Base-by-base conservation (phyloP, 2,797 vertebrate genomes). In the Molothrus aeneus region DNA sequence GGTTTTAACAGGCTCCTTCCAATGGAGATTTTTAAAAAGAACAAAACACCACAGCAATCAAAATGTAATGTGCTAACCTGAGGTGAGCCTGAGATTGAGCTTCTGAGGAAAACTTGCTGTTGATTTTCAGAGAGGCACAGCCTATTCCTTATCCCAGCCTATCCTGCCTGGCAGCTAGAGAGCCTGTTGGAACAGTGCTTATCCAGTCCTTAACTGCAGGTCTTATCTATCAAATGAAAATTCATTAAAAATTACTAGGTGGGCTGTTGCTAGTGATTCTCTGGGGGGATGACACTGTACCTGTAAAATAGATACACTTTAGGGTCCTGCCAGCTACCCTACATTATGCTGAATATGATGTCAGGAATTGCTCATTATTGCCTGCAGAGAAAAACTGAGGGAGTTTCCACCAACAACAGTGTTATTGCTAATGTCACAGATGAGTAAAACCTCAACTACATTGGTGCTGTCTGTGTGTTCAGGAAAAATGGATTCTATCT, bases 1-100 rank as follows among this genome's bases (percentile, higher is more conserved):
- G 50, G 79, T 86, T 94, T 93, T 68, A 84, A 93, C 90, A 92
- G 64, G 86, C n/a, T 92, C 20, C 68, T 75, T 93, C 79, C 80
- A 78, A 81, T 1, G 32, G 86, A 75, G 78, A 40, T 64, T 92
- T 95, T 60, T 45, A 78, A 93, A 34, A 86, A 95, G 48, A 24
- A 13, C 51, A 40, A 34, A 91, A 80, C 56, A 70, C 28, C 10
- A 69, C 22, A 32, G 22, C 69, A 86, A 65, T 82, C 87, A 80
- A 92, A 86, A 53, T 19, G 11, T 54, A n/a, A 43, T 18, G 36
- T 53, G 43, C 38, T 92, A 88, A 86, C 45, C 22, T n/a, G 54
- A n/a, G 17, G 20, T 86, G 89, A 83, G 15, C 40, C 50, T 48
- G 63, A 88, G 38, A 74, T 84, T 8, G 15, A 80, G 68, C 28